phyloP scores from a whole-genome alignment of 2,113 vertebrate species.

The Hipposideros armiger region DNA sequence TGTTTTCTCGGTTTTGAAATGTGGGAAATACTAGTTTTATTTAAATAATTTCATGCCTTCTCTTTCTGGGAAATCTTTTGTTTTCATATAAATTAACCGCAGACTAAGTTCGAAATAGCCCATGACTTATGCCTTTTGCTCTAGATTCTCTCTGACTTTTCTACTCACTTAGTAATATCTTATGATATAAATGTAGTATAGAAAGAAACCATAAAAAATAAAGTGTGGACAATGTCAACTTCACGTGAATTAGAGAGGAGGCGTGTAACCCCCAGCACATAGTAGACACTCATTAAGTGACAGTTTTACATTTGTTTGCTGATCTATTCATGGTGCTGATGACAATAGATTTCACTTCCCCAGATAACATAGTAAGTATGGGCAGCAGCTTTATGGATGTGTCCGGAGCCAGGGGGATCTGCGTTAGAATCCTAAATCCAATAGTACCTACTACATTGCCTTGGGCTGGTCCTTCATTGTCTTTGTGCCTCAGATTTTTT shows the following conservation, averaged over 20 bases:
- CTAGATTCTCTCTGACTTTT: neutral
- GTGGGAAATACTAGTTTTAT: neutral
- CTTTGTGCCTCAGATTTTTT: neutral
- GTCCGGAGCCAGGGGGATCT: fast-evolving
- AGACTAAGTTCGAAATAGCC: neutral
- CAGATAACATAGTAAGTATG: fast-evolving
- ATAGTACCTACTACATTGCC: fast-evolving
- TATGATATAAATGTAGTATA: neutral
- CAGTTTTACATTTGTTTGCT: neutral
- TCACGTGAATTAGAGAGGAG: fast-evolving
- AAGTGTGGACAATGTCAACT: neutral
- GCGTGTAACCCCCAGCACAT: fast-evolving
- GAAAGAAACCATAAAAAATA: neutral
- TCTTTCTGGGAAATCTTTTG: neutral
- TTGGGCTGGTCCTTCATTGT: too few relatives aligned
- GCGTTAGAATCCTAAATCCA: fast-evolving
- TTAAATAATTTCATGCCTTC: neutral
- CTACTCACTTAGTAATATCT: neutral
- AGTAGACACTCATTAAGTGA: fast-evolving
- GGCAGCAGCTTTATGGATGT: neutral
- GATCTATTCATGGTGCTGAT: fast-evolving
- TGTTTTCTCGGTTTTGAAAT: neutral
- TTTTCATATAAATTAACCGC: neutral
- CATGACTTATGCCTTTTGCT: neutral
- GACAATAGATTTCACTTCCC: neutral